A percentile compares a stretch with the other conserved stretches of the same genome.
phyloP scores from a whole-genome alignment of 1,140 invertebrate genomes.

The Proales similis region DNA sequence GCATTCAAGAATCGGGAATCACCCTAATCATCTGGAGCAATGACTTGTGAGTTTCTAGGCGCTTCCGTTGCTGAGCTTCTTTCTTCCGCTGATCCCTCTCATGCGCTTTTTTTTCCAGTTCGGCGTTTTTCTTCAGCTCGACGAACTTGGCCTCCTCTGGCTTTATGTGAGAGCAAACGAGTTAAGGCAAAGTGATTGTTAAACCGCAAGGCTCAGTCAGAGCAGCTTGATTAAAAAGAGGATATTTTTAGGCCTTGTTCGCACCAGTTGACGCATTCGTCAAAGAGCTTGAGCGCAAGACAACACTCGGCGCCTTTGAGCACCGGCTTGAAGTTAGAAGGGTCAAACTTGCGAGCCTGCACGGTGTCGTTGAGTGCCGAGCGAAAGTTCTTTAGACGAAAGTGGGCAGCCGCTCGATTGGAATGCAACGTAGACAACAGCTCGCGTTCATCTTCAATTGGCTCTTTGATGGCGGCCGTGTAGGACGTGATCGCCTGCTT shows the following conservation, averaged over 20 bases:
- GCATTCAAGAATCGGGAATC: background rate
- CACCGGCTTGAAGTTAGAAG: slow-evolving; percentile 70
- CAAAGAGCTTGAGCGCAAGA: slow-evolving; percentile 62
- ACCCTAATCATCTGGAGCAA: background rate
- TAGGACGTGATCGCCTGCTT: slow-evolving; percentile 10
- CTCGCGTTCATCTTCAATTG: background rate
- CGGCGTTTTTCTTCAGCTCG: slow-evolving; percentile 59
- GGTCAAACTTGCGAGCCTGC: slow-evolving; percentile 67
- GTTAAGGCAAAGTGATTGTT: slow-evolving; percentile 3
- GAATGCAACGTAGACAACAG: slow-evolving; percentile 2
- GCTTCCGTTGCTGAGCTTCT: slow-evolving; percentile 12
- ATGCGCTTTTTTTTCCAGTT: slow-evolving; percentile 52
- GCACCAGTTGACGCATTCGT: slow-evolving; percentile 67
- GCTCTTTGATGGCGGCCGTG: slow-evolving; percentile 27
- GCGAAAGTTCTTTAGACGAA: slow-evolving; percentile 40
- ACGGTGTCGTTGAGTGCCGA: slow-evolving; percentile 65
- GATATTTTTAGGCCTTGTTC: slow-evolving; percentile 52
- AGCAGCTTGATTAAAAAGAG: slow-evolving; percentile 32
- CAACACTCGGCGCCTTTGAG: slow-evolving; percentile 66
- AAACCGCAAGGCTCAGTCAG: background rate
- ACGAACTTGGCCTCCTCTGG: slow-evolving; percentile 58
- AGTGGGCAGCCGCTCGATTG: slow-evolving; percentile 29
- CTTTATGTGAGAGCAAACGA: slow-evolving; percentile 54
- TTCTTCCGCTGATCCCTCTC: slow-evolving; percentile 32
- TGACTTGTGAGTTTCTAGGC: background rate